Conservation (phyloP, 2,888 invertebrate species). For the Scaeva pyrastri region DNA sequence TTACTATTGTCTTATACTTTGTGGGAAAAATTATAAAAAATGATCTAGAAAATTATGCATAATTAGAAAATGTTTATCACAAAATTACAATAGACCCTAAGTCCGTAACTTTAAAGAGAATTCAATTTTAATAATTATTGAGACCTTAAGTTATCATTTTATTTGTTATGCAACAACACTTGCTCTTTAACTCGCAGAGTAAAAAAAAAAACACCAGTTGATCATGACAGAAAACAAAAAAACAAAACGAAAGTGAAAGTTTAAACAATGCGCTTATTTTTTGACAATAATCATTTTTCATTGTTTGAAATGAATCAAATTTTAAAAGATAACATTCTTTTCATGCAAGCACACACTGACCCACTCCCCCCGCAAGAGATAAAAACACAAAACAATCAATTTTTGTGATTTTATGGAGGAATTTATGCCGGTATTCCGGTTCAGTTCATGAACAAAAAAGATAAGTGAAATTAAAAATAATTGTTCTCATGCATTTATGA, state of each 20-base stretch:
- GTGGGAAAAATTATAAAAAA: too few species aligned
- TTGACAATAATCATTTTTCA: conserved; percentile 7
- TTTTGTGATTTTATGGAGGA: conserved; percentile 1
- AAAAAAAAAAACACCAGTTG: conserved; percentile 27
- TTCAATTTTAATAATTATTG: conserved; percentile 13
- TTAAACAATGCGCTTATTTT: conserved; percentile 7
- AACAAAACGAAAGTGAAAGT: conserved; percentile 61
- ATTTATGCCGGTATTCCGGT: conserved; percentile 38
- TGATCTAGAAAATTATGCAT: too few species aligned
- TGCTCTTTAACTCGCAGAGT: conserved; percentile 4
- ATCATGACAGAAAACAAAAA: conserved; percentile 39
- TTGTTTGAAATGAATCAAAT: not conserved
- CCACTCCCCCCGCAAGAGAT: not conserved
- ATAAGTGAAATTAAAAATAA: conserved; percentile 40
- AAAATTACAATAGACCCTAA: not conserved
- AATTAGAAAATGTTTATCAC: not conserved
- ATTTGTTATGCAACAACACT: conserved; percentile 52
- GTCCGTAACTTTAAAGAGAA: conserved; percentile 9
- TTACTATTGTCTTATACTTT: too few species aligned
- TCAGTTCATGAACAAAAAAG: conserved; percentile 41
- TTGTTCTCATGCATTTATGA: conserved; percentile 42
- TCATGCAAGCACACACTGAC: not conserved
- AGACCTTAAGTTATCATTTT: conserved; percentile 5
- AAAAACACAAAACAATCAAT: not conserved
- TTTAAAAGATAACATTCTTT: not conserved